Base-by-base conservation (phyloP, 23 tunicate genomes). In the Botrylloides violaceus region DNA sequence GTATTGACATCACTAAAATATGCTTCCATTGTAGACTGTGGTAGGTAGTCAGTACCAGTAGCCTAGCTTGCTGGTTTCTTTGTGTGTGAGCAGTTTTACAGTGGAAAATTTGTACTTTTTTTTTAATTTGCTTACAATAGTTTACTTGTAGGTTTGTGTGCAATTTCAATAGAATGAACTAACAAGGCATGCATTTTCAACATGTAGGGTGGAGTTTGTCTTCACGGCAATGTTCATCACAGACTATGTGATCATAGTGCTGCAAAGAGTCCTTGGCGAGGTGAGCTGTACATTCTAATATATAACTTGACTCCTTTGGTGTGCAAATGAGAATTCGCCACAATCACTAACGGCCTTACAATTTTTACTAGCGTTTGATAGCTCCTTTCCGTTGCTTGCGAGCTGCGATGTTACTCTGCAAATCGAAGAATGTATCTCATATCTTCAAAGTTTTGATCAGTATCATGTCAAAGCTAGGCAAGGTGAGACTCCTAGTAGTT, bases 351-450 rank as follows among this genome's bases (percentile, higher is more conserved):
- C n/a, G n/a, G n/a, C 15, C 53, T 43, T 7, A 43, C 53, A 43
- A 9, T 55, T 64, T 66, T 80, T 66, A 59, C 2, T 72, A 88
- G 96, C 64, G 96, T 71, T 36, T 88, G n/a, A 20, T 88, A 1
- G 79, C 92, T 33, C 96, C 96, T 21, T 88, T 88, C 60, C 84
- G 96, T 12, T 82, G 89, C 29, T 73, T 88, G 23, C 83, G 96
- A 20, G 88, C 96, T 27, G 81, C 88, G 15, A 88, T 88, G 96
- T 63, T 88, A 19, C 34, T 88, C 50, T 82, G 96, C 80, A 88
- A 88, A 61, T 88, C 96, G 58, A 78, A 82, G 59, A 88, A 88
- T 68, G 96, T 88, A 26, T 76, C 96, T 72, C 96, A 88, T 53
- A 88, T 88, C 6, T 88, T 88, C 59, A 82, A 88, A 61, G 96